Base-by-base conservation (phyloP, 2,797 vertebrate genomes). In the Poecilia gillii region DNA sequence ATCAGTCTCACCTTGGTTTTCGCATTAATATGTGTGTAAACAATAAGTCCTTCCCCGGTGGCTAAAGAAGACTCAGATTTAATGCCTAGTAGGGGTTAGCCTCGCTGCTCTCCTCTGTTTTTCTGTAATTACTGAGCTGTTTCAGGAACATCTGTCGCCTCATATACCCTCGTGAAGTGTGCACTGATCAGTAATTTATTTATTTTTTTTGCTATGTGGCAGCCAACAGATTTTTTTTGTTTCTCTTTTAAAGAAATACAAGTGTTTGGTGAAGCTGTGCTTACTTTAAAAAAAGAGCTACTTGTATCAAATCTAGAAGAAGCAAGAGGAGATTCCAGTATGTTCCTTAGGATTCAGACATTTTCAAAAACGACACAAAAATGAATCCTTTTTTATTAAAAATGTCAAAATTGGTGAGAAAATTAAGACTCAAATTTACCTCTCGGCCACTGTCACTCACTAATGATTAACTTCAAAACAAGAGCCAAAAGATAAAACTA, bases 61-160 rank as follows among this genome's bases (percentile, higher is more conserved):
- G 87, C 89, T 81, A 84, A 92, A 87, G 82, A 90, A 89, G 89
- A 84, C 87, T 95, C 90, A 73, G 87, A 92, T 91, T 92, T 91
- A 93, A 93, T 80, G 90, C 90, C 90, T 94, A 83, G 85, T 91
- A 90, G 93, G 90, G 90, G 90, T 91, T 91, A 92, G 87, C 88
- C 51, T 81, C 78, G 78, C 85, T 72, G 81, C 85, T 89, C 72
- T 76, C 86, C 81, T 90, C 84, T 46, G 75, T 87, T 90, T 92
- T 89, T 90, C 85, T 93, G 92, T 93, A 94, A 94, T 94, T 92
- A 93, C 94, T 93, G 90, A 91, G 90, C 92, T 91, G 94, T 93
- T 94, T 90, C 93, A 87, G 89, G 80, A 94, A 93, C 93, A 94
- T 95, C 93, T 95, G 94, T 93, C 84, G 74, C 85, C 87, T 80